Conservation (phyloP, 2,888 invertebrate species). For the Elmis aenea region DNA sequence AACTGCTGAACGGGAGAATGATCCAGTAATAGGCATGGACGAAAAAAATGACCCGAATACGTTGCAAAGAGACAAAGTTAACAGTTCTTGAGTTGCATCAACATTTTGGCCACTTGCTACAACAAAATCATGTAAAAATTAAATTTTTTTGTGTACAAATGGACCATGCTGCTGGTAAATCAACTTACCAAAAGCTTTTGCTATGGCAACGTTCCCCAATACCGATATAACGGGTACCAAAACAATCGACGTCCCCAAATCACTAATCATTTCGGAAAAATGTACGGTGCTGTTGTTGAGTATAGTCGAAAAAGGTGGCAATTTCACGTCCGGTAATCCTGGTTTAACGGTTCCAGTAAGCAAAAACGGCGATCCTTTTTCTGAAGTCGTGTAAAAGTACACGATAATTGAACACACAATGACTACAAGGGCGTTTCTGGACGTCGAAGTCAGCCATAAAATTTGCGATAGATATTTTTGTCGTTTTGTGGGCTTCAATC, state of each 20-base stretch:
- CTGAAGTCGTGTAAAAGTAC: constrained; percentile 53
- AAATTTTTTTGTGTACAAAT: not conserved
- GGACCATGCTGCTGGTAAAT: too few species aligned
- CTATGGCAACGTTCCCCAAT: constrained; percentile 91
- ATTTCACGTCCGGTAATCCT: constrained; percentile 64
- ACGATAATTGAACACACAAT: constrained; percentile 66
- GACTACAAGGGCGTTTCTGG: constrained; percentile 80
- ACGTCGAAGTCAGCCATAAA: constrained; percentile 74
- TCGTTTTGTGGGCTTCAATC: constrained; percentile 43
- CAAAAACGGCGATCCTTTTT: constrained; percentile 59
- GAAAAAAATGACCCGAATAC: constrained; percentile 82
- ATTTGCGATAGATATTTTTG: constrained; percentile 52
- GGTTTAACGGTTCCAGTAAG: constrained; percentile 71
- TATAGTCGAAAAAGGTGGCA: constrained; percentile 68
- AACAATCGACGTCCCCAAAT: constrained; percentile 79
- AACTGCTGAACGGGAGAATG: constrained; percentile 85
- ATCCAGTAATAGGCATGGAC: constrained; percentile 88
- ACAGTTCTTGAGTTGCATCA: constrained; percentile 84
- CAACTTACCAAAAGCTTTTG: constrained; percentile 84
- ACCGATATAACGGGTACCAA: constrained; percentile 87
- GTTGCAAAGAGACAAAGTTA: constrained; percentile 81
- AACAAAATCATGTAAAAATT: constrained; percentile 36
- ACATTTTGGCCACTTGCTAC: constrained; percentile 71
- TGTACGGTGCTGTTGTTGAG: constrained; percentile 54
- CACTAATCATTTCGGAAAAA: constrained; percentile 67